Conservation (phyloP, 2,888 invertebrate genomes). For the Perithous albicinctus region DNA sequence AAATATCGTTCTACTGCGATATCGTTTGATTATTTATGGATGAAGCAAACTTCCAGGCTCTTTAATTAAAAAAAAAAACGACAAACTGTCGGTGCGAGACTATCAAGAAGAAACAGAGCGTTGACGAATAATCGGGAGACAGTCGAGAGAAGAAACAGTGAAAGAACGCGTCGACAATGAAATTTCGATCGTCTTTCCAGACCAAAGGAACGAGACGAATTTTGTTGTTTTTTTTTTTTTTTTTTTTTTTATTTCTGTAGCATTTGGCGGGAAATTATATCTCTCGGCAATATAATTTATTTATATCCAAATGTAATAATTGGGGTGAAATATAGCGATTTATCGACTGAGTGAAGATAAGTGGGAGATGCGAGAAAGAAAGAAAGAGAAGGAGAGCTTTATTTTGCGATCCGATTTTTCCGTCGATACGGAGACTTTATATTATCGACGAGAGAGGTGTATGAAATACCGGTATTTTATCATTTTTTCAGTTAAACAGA, state of each 20-base stretch:
- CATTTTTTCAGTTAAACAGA: no score
- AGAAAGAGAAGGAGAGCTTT: no score
- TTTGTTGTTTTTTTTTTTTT: neutral
- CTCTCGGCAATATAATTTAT: no score
- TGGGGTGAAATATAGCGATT: no score
- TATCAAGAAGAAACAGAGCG: constrained; percentile 23
- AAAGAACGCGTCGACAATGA: constrained; percentile 13
- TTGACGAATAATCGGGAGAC: constrained; percentile 27
- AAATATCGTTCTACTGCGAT: neutral
- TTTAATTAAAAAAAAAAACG: neutral
- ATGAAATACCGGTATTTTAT: no score
- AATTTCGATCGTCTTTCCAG: neutral
- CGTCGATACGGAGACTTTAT: no score
- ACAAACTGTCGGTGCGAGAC: neutral
- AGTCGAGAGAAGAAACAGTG: constrained; percentile 17
- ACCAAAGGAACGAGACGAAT: neutral
- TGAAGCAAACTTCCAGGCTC: neutral
- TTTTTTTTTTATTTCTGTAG: neutral
- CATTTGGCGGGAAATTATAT: neutral
- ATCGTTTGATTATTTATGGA: neutral
- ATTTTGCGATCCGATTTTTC: no score
- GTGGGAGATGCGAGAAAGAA: no score
- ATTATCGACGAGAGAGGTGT: no score
- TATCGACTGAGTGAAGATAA: no score
- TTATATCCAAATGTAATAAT: no score